phyloP scores from a whole-genome alignment of 2,797 vertebrate genomes.

The Antennarius maculatus region DNA sequence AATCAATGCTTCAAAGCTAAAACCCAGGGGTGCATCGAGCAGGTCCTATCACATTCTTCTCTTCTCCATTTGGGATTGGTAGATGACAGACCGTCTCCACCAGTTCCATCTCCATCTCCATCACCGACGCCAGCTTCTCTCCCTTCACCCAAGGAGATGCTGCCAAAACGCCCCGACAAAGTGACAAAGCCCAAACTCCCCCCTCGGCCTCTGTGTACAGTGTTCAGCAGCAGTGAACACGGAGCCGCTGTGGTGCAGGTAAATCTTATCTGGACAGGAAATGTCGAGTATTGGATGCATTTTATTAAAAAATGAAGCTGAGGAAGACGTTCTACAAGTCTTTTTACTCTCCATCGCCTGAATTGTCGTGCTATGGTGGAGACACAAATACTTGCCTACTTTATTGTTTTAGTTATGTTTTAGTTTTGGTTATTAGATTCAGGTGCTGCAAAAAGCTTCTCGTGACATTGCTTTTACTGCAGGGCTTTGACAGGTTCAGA shows the following conservation, averaged over 20 bases:
- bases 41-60: neutral
- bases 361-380: too few species aligned
- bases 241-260: conserved; percentile 79
- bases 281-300: neutral
- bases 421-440: neutral
- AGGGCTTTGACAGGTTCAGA: conserved; percentile 82
- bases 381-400: too few species aligned
- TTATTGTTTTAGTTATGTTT: neutral
- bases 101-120: conserved; percentile 9
- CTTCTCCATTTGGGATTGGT: conserved; percentile 1
- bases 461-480: neutral
- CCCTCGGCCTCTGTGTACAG: conserved; percentile 70
- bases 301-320: neutral
- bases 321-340: too few species aligned
- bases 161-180: conserved; percentile 62
- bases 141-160: conserved; percentile 7
- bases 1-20: too few species aligned
- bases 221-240: conserved; percentile 79
- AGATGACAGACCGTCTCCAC: conserved; percentile 55
- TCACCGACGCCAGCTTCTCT: conserved; percentile 27
- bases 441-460: neutral
- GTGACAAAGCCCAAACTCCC: conserved; percentile 73
- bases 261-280: neutral
- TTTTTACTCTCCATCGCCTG: too few species aligned
- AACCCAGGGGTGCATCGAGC: too few species aligned